These are phyloP conservation scores for Spodoptera exigua DNA, from an alignment of 2,888 invertebrate species.

Conservation along the genomic window DNA sequence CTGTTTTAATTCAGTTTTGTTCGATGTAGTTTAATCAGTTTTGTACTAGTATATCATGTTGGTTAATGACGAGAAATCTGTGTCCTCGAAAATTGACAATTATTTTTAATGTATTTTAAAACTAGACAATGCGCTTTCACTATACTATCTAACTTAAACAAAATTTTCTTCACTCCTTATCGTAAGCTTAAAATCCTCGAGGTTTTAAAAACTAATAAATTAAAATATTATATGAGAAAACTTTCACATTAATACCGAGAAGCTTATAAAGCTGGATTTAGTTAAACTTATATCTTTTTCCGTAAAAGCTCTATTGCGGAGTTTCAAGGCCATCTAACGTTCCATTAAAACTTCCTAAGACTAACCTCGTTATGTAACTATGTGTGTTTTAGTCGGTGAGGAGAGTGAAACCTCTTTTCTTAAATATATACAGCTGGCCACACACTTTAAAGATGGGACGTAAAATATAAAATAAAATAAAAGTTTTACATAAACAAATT, in stretches of 20 bases:
- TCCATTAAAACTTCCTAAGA: conserved; percentile 27
- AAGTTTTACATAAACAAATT: no score
- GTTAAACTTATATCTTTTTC: conserved; percentile 18
- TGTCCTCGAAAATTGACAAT: no score
- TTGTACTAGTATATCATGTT: conserved; percentile 2
- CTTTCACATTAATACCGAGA: conserved; percentile 16
- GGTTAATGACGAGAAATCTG: no score
- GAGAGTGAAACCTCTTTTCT: conserved; percentile 1
- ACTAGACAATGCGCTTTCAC: no score
- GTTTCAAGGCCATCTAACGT: conserved; percentile 21
- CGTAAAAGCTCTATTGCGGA: conserved; percentile 18
- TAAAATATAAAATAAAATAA: no score
- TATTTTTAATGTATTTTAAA: no score
- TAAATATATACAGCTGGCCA: conserved; percentile 1
- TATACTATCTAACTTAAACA: no score
- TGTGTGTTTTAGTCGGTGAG: conserved; percentile 20
- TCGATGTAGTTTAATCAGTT: conserved; percentile 1
- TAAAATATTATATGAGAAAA: conserved; percentile 21
- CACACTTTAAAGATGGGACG: neutral
- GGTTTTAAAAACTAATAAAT: conserved; percentile 2
- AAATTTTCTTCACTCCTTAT: neutral
- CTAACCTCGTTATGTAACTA: conserved; percentile 1
- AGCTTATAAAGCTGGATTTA: conserved; percentile 17
- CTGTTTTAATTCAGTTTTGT: conserved; percentile 34
- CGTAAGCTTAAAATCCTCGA: conserved; percentile 14